A percentile compares a stretch with the other conserved stretches of the same genome.
Evolutionary conservation across 2,797 vertebrate species (phyloP).

Genomic region (Brachyalestes nurse): DNA sequence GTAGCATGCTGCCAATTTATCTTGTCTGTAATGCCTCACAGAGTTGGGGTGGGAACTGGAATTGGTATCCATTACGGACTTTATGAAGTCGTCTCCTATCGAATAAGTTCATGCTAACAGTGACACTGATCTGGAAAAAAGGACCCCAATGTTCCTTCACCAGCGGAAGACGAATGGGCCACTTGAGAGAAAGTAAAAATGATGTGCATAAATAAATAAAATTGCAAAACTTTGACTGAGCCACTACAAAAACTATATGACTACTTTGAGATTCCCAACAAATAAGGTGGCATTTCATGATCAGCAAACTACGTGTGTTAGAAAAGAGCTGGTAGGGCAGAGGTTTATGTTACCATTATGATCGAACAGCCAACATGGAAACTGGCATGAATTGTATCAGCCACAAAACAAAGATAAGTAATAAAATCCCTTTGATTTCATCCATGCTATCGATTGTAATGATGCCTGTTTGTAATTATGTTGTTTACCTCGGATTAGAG

Average conservation of each 20-base stretch:
- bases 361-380: too few relatives aligned
- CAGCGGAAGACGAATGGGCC: background rate
- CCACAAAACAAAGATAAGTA: too few relatives aligned
- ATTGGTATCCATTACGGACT: conserved; percentile 40
- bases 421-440: too few relatives aligned
- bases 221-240: background rate
- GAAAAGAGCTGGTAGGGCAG: too few relatives aligned
- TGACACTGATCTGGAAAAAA: background rate
- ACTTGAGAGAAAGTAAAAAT: conserved; percentile 17
- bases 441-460: too few relatives aligned
- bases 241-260: background rate
- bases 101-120: background rate
- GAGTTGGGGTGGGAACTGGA: conserved; percentile 30
- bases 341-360: too few relatives aligned
- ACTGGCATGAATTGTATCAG: too few relatives aligned
- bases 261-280: background rate
- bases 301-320: too few relatives aligned
- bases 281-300: background rate
- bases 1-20: conserved; percentile 44
- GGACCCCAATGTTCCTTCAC: background rate
- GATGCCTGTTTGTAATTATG: too few relatives aligned
- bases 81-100: conserved; percentile 28
- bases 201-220: conserved; percentile 21
- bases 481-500: too few relatives aligned
- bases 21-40: conserved; percentile 33